These are phyloP conservation scores for Hycleus phaleratus DNA, from an alignment of 1,140 invertebrate species.

Conservation along the genomic window DNA sequence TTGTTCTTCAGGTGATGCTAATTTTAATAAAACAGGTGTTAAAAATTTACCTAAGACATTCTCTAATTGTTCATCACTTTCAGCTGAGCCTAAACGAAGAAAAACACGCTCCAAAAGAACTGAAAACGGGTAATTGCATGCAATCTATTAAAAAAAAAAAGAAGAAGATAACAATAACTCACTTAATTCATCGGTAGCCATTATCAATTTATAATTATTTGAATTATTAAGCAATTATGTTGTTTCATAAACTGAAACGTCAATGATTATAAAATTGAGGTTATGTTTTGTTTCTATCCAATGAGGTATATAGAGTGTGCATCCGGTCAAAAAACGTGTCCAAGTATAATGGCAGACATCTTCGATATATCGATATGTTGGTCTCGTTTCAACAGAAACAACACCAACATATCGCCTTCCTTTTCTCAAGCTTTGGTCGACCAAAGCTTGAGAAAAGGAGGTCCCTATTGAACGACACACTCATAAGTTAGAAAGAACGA, in stretches of 20 bases:
- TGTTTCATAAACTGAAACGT: constrained; percentile 1
- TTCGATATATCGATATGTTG: no score
- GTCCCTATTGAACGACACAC: no score
- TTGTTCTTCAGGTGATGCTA: constrained; percentile 76
- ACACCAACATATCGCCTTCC: no score
- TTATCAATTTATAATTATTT: constrained; percentile 22
- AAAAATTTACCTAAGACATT: constrained; percentile 76
- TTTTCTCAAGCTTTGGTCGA: no score
- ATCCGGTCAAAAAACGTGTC: no score
- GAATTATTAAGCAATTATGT: constrained; percentile 31
- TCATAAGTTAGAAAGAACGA: no score
- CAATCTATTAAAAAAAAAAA: not conserved
- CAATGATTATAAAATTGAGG: not conserved
- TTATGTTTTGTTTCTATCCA: not conserved
- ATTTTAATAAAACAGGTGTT: constrained; percentile 80
- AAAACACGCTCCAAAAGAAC: constrained; percentile 84
- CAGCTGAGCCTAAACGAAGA: constrained; percentile 76
- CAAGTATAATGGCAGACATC: no score
- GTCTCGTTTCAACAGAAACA: no score
- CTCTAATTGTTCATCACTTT: constrained; percentile 82
- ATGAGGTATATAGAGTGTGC: no score
- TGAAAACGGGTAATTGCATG: constrained; percentile 37
- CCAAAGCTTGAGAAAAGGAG: no score
- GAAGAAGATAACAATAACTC: not conserved
- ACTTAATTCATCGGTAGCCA: constrained; percentile 8